Base-by-base conservation (phyloP, 1,140 invertebrate genomes). In the Neodiprion fabricii region DNA sequence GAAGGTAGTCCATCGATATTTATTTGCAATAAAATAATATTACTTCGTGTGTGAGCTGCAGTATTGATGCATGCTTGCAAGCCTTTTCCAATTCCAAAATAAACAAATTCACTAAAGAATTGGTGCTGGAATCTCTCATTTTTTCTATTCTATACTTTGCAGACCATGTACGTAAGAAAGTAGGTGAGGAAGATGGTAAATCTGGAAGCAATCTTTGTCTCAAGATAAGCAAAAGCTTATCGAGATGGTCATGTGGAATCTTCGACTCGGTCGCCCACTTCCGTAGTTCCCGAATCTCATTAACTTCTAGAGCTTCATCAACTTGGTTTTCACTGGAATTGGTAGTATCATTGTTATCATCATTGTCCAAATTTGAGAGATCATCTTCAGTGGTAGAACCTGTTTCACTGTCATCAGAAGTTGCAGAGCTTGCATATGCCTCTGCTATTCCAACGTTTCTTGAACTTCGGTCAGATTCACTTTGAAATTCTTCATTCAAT, bases 91-190 rank as follows among this genome's bases (percentile, higher is more conserved):
- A 73, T 68, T 1, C 72, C 72, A 17, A 73, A 67, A 49, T 73
- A 73, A 40, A 73, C 65, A 48, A 73, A 73, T 47, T 73, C 53
- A 48, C n/a, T 28, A 61, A 11, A 61, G 53, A 61, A 61, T 11
- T n/a, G 1, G 11, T n/a, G 53, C 8, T 61, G 67, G 10, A 28
- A 73, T 73, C 21, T 47, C 67, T 23, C 8, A 73, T 14, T 48
- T 9, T 47, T 67, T 67, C 65, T 11, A 73, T 73, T 9, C 67
- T n/a, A 67, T 73, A 73, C 10, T 67, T 14, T 7, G 17, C 66
- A 12, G 14, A 48, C 3, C 9, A n/a, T 47, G 72, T 73, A 9
- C 17, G 8, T 14, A 73, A 49, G 66, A 73, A 73, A 12, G 72
- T 73, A 48, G 66, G 48, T 1, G 72, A 17, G 50, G 23, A 67